A percentile compares a stretch with the other conserved stretches of the same genome.
These are phyloP conservation scores for Premnoplex brunnescens DNA, from an alignment of 2,797 vertebrate species.

Conservation along the genomic window DNA sequence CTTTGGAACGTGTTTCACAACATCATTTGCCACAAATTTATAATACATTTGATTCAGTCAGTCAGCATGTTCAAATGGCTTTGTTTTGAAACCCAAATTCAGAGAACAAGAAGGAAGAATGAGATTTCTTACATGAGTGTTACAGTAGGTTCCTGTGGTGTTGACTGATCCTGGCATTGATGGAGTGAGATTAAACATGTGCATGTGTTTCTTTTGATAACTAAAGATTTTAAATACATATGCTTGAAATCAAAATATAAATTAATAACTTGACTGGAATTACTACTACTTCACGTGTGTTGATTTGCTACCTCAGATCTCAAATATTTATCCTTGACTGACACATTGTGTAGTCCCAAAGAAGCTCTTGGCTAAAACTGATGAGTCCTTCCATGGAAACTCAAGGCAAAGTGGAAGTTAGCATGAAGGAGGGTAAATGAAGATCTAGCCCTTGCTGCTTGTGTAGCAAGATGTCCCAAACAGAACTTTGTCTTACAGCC, in stretches of 20 bases:
- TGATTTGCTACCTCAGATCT: background rate
- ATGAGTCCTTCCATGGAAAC: background rate
- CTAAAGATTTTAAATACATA: background rate
- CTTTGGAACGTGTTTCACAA: background rate
- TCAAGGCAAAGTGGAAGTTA: background rate
- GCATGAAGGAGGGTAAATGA: background rate
- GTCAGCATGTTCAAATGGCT: constrained; percentile 31
- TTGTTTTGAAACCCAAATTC: constrained; percentile 29
- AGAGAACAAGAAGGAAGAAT: background rate
- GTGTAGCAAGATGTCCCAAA: background rate
- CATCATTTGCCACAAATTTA: background rate
- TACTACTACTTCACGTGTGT: background rate
- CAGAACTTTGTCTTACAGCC: background rate
- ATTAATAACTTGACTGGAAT: background rate
- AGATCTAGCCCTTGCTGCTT: background rate
- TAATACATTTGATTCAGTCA: constrained; percentile 3
- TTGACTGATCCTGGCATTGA: background rate
- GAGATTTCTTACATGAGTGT: background rate
- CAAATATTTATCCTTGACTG: background rate
- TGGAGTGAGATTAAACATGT: background rate
- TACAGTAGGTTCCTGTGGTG: background rate
- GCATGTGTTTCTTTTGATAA: background rate
- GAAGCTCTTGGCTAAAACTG: background rate
- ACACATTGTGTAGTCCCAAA: background rate
- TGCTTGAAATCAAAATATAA: background rate